Evolutionary conservation across 2,888 invertebrate species (phyloP), one percentile per base, ranked within the genome.

Genomic region (Meloe dianella): DNA sequence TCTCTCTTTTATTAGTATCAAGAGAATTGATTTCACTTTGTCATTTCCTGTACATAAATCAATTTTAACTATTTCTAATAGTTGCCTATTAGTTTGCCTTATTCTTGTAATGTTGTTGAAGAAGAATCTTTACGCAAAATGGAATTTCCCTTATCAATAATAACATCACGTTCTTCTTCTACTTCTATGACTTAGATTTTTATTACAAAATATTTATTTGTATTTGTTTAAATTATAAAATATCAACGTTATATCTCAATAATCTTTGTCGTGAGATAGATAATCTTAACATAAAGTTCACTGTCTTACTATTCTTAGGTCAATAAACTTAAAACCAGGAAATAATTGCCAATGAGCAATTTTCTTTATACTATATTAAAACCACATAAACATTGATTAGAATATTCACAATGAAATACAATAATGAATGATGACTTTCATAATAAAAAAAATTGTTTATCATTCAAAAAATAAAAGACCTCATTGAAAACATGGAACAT

Each of bases 251-350:
- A 8, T 54, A 54, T 54, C 54, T 14, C 14, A 27, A 24, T 8
- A 27, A 54, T 54, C 54, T 27, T 54, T 27, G 54, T 54, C 54
- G 47, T 47, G 47, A 54, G 24, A 54, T 17, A 20, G 20, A 47
- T 47, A 41, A 41, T 54, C 54, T n/a, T 27, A 27, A n/a, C n/a
- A 14, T 54, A 54, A 54, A 14, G 54, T 54, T 54, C 54, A 54
- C 14, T 54, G 54, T 54, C 54, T 54, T 27, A 54, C 24, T n/a
- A 24, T 27, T 54, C 51, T 7, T 54, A 27, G 54, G 24, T 54
- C 54, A 54, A 54, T 54, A 54, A 54, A 54, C 54, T 27, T 54
- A 7, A 20, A 47, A 47, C 47, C 20, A 47, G 47, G 20, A 47
- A 41, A 51, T 22, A 51, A 51, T 51, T 2, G 22, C 51, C 20